phyloP scores from a whole-genome alignment of 2,888 invertebrate species.

The Hirtodrosophila histrioides region DNA sequence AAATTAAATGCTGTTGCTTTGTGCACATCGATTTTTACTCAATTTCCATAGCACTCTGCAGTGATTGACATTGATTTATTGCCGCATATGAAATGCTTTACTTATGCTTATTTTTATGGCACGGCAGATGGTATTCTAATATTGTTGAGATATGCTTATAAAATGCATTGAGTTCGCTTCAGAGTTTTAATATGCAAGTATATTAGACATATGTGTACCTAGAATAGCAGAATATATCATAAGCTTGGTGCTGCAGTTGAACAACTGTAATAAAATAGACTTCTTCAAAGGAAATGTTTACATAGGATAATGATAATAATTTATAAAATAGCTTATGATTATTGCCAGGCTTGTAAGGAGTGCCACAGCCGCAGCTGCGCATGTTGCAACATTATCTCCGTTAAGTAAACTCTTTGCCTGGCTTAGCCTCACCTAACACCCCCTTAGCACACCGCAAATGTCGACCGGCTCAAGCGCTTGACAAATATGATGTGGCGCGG shows the following conservation, averaged over 20 bases:
- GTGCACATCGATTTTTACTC: constrained; percentile 11
- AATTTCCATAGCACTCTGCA: constrained; percentile 23
- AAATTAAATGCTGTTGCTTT: constrained; percentile 40
- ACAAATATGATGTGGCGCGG: constrained; percentile 74
- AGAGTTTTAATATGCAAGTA: no score
- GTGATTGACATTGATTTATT: constrained; percentile 58
- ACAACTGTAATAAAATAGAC: no score
- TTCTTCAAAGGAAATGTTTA: no score
- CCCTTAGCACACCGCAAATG: constrained; percentile 35
- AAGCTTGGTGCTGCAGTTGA: no score
- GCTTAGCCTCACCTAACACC: constrained; percentile 9
- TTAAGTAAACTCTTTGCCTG: constrained; percentile 36
- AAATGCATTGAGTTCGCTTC: no score
- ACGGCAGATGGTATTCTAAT: neutral
- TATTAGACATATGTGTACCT: no score
- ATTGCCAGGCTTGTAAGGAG: constrained; percentile 21
- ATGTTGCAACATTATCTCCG: constrained; percentile 12
- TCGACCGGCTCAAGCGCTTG: constrained; percentile 68
- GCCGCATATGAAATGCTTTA: constrained; percentile 26
- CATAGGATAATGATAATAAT: no score
- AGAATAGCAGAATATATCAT: no score
- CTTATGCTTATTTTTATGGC: constrained; percentile 29
- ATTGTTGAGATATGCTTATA: no score
- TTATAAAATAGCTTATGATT: constrained; percentile 31
- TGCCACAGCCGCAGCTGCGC: constrained; percentile 6